These are phyloP conservation scores for Caenorhabditis wallacei DNA, from an alignment of 2,888 invertebrate genomes.

Conservation along the genomic window DNA sequence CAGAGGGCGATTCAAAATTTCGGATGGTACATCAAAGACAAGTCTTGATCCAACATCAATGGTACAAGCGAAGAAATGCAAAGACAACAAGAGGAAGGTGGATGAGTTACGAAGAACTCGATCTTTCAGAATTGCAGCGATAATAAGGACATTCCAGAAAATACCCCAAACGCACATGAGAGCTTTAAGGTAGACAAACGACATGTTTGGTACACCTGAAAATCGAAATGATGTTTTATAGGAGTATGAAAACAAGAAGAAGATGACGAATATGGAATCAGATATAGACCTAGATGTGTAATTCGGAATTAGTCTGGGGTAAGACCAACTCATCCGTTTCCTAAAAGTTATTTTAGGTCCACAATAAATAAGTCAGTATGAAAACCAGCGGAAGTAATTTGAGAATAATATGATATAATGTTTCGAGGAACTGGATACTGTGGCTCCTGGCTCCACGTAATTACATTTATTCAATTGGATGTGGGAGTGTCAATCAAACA, in stretches of 20 bases:
- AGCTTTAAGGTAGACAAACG: slow-evolving; percentile 53
- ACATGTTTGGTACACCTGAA: slow-evolving; percentile 1
- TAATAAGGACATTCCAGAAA: slow-evolving; percentile 61
- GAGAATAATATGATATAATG: neutral
- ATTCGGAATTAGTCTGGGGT: neutral
- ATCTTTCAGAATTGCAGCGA: slow-evolving; percentile 52
- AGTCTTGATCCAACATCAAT: slow-evolving; percentile 61
- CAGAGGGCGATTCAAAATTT: slow-evolving; percentile 57
- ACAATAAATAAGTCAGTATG: too few relatives aligned
- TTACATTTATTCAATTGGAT: slow-evolving; percentile 2
- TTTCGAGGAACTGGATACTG: slow-evolving; percentile 21
- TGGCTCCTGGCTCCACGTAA: slow-evolving; percentile 7
- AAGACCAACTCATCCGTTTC: slow-evolving; percentile 3
- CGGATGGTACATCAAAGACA: slow-evolving; percentile 63
- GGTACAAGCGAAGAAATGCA: slow-evolving; percentile 56
- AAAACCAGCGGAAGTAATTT: too few relatives aligned
- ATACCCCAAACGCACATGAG: slow-evolving; percentile 67
- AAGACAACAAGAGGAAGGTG: slow-evolving; percentile 42
- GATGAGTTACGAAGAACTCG: slow-evolving; percentile 59
- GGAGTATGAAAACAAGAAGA: slow-evolving; percentile 4
- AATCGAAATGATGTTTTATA: neutral
- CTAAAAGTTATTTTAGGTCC: neutral
- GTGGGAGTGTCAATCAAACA: slow-evolving; percentile 16
- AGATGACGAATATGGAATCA: neutral
- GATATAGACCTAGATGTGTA: neutral